Conservation (phyloP, 2,113 vertebrate species). For the Plectropomus leopardus region DNA sequence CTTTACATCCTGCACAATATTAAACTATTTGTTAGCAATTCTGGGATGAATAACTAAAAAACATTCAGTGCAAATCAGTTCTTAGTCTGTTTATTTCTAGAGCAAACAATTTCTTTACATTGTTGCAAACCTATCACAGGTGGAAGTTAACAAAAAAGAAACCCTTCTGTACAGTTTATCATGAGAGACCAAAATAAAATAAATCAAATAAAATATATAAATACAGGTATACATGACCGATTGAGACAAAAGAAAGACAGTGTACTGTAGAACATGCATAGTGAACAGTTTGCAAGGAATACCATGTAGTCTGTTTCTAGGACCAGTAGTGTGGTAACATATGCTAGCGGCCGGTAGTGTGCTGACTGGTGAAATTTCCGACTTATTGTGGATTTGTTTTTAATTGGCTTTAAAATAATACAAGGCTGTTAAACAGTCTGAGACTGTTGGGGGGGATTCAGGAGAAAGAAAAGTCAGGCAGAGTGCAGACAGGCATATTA, state of each 20-base stretch:
- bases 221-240: conserved; percentile 93
- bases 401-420: conserved; percentile 74
- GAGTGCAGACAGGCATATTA: conserved; percentile 76
- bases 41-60: conserved; percentile 6
- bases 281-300: conserved; percentile 86
- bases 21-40: not conserved
- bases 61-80: conserved; percentile 29
- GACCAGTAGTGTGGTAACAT: conserved; percentile 61
- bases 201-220: conserved; percentile 89
- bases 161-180: conserved; percentile 91
- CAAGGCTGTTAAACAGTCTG: conserved; percentile 72
- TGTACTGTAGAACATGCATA: conserved; percentile 86
- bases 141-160: conserved; percentile 90
- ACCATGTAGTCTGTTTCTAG: conserved; percentile 58
- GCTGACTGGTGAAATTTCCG: conserved; percentile 67
- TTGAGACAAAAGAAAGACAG: conserved; percentile 78
- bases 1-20: not conserved
- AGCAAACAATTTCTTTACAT: conserved; percentile 90
- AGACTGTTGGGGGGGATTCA: conserved; percentile 59
- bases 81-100: conserved; percentile 89
- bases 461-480: conserved; percentile 53
- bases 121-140: conserved; percentile 96
- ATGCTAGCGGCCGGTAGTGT: conserved; percentile 10
- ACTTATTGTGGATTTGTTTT: conserved; percentile 79
- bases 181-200: conserved; percentile 85